Evolutionary conservation across 2,888 invertebrate genomes (phyloP), one percentile per base, ranked within the genome.

Genomic region (Melanotus villosus): DNA sequence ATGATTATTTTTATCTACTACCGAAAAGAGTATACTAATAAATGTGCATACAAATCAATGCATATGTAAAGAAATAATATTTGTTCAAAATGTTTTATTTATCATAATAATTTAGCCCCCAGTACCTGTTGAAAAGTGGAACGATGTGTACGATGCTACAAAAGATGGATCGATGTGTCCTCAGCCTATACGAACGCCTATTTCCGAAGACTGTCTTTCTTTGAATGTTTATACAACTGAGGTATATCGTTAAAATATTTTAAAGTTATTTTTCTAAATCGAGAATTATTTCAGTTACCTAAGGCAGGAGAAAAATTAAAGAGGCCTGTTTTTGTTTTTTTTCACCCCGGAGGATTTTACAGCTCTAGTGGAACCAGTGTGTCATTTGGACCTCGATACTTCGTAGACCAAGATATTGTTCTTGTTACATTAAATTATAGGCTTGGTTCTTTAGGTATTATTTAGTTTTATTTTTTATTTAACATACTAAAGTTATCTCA

Each of bases 381-480:
- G 4, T 43, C 72, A 12, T 82, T 83, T 1, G 88, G 88, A 0
- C 90, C 90, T 0, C 86, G 89, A 73, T 90, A 91, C 75, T 85
- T 91, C 2, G 84, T 92, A 77, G 91, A 92, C 80, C 85, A 88
- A 43, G 89, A 91, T 68, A 80, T 92, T 23, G 90, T 92, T 0
- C 81, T 91, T 43, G 91, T 92, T 2, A 88, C 90, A 1, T 86
- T 90, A 32, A 91, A 91, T 80, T 91, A 91, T 79, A 85, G 92
- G 2, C 82, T 92, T 2, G 89, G 86, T 7, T 81, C 88, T 0
- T 82, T 90, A 56, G 87, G 87, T 84, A 80, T 1, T n/a, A n/a
- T 16, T 54, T 16, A 7, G 10, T 3, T 34, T 43, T 16, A 43
- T 16, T 4, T 7, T n/a, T 56, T 38, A 6, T 2, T 1, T 14